phyloP scores from a whole-genome alignment of 2,797 vertebrate species.

The Sylvilagus floridanus region DNA sequence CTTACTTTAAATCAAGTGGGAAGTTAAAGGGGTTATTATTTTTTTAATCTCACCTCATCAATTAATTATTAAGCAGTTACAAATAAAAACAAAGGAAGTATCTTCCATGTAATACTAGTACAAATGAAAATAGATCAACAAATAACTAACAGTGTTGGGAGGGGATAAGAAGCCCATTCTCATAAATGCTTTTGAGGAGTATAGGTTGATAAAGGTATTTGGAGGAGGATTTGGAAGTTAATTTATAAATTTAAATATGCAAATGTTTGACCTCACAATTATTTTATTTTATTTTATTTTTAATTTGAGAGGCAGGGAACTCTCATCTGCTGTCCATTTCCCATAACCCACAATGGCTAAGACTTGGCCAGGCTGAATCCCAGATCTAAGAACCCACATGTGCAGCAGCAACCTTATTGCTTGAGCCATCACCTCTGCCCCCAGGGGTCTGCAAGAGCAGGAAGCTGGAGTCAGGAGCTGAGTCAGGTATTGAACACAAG shows the following conservation, averaged over 20 bases:
- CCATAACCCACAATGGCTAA: too few relatives aligned
- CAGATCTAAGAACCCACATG: too few relatives aligned
- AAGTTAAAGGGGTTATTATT: not conserved
- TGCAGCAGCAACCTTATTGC: too few relatives aligned
- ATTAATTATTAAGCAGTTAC: not conserved
- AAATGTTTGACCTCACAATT: not conserved
- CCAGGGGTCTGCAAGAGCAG: too few relatives aligned
- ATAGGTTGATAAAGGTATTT: not conserved
- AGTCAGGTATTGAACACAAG: too few relatives aligned
- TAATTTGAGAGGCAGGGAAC: too few relatives aligned
- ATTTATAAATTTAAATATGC: not conserved
- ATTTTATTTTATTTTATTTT: too few relatives aligned
- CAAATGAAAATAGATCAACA: constrained; percentile 13
- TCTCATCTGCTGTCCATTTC: too few relatives aligned
- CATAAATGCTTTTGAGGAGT: not conserved
- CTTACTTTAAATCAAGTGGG: constrained; percentile 47
- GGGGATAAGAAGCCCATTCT: not conserved
- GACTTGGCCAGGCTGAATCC: too few relatives aligned
- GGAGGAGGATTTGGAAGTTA: constrained; percentile 14
- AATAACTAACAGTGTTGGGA: not conserved
- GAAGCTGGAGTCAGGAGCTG: too few relatives aligned
- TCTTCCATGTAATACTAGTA: not conserved
- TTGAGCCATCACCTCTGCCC: too few relatives aligned
- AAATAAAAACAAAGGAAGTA: constrained; percentile 8
- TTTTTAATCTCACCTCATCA: not conserved